Evolutionary conservation across 2,797 vertebrate genomes (phyloP), one percentile per base, ranked within the genome.

Genomic region (Anableps anableps): DNA sequence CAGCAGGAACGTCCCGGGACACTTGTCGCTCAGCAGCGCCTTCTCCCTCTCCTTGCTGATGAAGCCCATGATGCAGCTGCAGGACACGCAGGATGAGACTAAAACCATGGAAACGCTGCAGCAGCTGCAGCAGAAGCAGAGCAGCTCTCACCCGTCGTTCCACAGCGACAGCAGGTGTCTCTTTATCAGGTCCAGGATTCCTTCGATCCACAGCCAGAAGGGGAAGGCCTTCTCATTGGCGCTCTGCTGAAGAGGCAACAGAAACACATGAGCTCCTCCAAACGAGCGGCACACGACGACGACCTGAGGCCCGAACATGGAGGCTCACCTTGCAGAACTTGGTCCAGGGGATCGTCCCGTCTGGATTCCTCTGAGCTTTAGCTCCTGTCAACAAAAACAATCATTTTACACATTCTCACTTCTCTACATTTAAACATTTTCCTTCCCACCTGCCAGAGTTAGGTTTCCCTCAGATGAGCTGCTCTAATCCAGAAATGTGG

Each of bases 131-230:
- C 26, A 1, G 26, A 23, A 17, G 17, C 11, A 21, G 41, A 21
- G 1, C 2, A 0, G 26, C 29, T 38, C 90, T 89, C 74, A 99
- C 98, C 98, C 98, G 26, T 99, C 98, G 16, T 99, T 99, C 98
- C 98, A 99, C 77, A 98, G 95, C 26, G 92, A 91, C 0, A 98
- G 94, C 66, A 99, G 96, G 85, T 99, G 97, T 70, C 98, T 96
- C 87, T 98, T 99, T 79, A 99, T 99, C 50, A 99, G 95, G 45
- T 99, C 98, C 94, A 99, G 94, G 91, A 99, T 98, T 29, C 97
- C 97, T 85, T 99, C 98, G 41, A 99, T 98, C 98, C 98, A 99
- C 91, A 98, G 85, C 98, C 98, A 99, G 94, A 99, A 99, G 14
- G 98, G 94, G 62, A 99, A 98, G 11, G 91, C 92, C 86, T 98